Conservation (phyloP, 2,113 vertebrate genomes). For the Oreotragus oreotragus region DNA sequence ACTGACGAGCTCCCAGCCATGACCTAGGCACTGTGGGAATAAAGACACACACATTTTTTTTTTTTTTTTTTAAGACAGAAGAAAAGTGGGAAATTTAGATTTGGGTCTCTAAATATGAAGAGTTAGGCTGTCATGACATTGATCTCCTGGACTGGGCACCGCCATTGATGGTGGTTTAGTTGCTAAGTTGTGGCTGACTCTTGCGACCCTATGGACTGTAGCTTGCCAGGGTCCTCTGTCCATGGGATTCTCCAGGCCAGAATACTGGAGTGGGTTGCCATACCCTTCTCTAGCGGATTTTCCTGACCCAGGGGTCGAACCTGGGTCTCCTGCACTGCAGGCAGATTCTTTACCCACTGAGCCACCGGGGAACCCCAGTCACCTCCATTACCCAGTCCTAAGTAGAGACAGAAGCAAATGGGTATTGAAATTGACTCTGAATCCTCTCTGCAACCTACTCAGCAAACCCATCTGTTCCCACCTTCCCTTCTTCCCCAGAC, state of each 20-base stretch:
- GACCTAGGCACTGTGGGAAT: neutral
- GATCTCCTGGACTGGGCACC: neutral
- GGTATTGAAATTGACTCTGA: neutral
- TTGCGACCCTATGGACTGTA: neutral
- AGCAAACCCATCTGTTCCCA: neutral
- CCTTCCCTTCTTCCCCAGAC: neutral
- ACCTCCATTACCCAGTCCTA: neutral
- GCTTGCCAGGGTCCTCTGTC: neutral
- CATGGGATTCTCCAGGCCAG: neutral
- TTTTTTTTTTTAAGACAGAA: neutral
- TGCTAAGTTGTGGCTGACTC: neutral
- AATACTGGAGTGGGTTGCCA: neutral
- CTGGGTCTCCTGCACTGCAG: neutral
- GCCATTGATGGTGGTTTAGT: neutral
- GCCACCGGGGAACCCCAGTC: neutral
- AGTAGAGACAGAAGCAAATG: neutral
- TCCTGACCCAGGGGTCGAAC: neutral
- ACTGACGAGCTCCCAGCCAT: neutral
- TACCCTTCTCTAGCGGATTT: neutral
- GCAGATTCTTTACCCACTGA: neutral
- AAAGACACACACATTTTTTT: neutral
- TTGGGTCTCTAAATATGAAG: neutral
- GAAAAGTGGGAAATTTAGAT: neutral
- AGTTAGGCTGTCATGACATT: neutral
- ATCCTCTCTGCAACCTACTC: neutral